phyloP scores from a whole-genome alignment of 1,140 invertebrate species.

The Octopus bimaculoides region DNA sequence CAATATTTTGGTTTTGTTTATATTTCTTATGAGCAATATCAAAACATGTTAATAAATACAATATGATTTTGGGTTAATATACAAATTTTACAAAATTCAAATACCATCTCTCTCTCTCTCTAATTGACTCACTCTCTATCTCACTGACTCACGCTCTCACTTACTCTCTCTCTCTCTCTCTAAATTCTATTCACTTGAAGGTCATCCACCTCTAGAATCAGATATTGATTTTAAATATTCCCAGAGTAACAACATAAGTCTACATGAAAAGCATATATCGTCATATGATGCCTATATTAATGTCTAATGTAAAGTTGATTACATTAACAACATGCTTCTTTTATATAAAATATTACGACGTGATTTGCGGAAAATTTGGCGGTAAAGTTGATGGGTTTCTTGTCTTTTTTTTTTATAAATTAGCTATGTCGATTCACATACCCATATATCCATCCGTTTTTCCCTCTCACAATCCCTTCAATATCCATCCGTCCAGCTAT shows the following conservation, averaged over 20 bases:
- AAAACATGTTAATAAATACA: background rate
- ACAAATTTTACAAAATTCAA: background rate
- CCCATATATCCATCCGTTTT: no score
- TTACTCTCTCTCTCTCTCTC: background rate
- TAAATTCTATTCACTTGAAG: background rate
- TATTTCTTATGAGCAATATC: background rate
- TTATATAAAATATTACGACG: no score
- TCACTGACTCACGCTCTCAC: background rate
- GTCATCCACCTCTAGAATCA: no score
- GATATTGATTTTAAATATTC: no score
- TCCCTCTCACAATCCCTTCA: no score
- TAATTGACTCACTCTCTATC: background rate
- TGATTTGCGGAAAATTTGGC: no score
- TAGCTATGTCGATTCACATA: no score
- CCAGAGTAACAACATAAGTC: background rate
- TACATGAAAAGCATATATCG: background rate
- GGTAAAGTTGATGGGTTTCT: no score
- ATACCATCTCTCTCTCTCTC: background rate
- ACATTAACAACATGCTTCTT: no score
- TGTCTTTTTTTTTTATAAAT: no score
- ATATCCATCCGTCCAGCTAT: no score
- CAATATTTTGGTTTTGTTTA: background rate
- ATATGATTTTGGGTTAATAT: background rate
- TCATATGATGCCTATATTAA: background rate
- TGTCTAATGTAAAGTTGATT: no score